phyloP scores from a whole-genome alignment of 1,140 invertebrate genomes.

The Pectinophora gossypiella region DNA sequence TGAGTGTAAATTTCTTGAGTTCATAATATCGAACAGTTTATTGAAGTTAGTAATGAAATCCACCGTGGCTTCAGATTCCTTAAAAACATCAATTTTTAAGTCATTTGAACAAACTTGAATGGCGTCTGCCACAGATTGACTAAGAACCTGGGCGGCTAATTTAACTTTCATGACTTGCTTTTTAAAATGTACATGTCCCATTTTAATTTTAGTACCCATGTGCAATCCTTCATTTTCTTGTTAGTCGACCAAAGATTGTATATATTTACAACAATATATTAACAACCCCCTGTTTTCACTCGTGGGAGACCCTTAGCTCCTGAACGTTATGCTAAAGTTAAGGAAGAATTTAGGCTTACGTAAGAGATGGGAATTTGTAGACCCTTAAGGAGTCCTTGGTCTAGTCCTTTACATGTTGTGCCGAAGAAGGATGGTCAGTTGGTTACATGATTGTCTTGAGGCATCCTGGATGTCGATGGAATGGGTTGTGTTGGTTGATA shows the following conservation, averaged over 20 bases:
- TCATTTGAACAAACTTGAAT: constrained; percentile 14
- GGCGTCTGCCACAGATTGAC: constrained; percentile 22
- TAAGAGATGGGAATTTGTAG: no score
- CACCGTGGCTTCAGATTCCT: constrained; percentile 15
- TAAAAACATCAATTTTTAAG: constrained; percentile 16
- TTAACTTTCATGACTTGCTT: constrained; percentile 19
- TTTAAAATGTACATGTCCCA: constrained; percentile 8
- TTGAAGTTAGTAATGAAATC: constrained; percentile 27
- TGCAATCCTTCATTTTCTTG: constrained; percentile 10
- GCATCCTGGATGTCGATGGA: constrained; percentile 25
- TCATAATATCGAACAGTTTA: constrained; percentile 30
- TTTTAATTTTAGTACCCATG: constrained; percentile 10
- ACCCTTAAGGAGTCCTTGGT: no score
- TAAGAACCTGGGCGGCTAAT: constrained; percentile 27
- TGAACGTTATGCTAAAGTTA: no score
- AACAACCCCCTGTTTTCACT: no score
- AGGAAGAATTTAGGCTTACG: no score
- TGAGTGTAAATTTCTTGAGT: constrained; percentile 18
- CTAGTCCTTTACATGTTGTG: no score
- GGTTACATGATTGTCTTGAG: no score
- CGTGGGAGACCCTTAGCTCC: no score
- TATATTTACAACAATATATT: no score
- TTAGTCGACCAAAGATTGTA: no score
- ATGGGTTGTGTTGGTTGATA: constrained; percentile 26
- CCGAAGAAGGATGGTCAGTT: no score